phyloP scores from a whole-genome alignment of 1,140 invertebrate species.

The Sinonovacula constricta region DNA sequence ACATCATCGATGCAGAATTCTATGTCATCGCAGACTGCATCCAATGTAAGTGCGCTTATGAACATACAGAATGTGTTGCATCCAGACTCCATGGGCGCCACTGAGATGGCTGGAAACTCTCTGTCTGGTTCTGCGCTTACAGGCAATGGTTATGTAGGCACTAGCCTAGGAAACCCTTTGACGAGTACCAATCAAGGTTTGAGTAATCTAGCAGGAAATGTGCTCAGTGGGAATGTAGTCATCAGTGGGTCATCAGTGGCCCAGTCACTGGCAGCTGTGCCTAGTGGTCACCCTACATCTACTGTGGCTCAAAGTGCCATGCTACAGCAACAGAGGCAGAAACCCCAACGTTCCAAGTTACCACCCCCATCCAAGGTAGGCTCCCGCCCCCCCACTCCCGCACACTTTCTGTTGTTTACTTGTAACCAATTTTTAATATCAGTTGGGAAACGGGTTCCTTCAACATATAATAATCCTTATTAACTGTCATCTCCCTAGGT shows the following conservation, averaged over 20 bases:
- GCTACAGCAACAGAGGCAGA: constrained; percentile 80
- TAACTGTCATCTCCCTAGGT: too few relatives aligned
- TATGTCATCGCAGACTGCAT: constrained; percentile 55
- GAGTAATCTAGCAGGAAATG: constrained; percentile 21
- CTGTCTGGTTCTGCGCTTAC: constrained; percentile 33
- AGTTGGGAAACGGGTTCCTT: too few relatives aligned
- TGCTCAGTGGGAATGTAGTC: constrained; percentile 16
- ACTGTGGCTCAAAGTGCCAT: constrained; percentile 57
- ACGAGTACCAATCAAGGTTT: constrained; percentile 32
- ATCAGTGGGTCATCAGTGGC: constrained; percentile 27
- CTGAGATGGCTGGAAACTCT: constrained; percentile 43
- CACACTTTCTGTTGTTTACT: too few relatives aligned
- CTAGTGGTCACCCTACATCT: constrained; percentile 46
- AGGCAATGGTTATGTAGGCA: constrained; percentile 24
- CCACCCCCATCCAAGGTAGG: constrained; percentile 92
- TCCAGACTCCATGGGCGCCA: constrained; percentile 39
- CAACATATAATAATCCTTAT: too few relatives aligned
- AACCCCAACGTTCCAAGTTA: constrained; percentile 88
- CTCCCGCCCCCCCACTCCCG: too few relatives aligned
- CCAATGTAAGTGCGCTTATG: constrained; percentile 62
- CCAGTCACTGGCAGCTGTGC: constrained; percentile 51
- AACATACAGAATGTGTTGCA: constrained; percentile 49
- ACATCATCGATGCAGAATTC: constrained; percentile 47
- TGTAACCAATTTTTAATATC: too few relatives aligned
- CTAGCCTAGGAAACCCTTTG: constrained; percentile 36